Evolutionary conservation across 1,140 invertebrate species (phyloP).

Genomic region (Drosophila pseudoananassae): DNA sequence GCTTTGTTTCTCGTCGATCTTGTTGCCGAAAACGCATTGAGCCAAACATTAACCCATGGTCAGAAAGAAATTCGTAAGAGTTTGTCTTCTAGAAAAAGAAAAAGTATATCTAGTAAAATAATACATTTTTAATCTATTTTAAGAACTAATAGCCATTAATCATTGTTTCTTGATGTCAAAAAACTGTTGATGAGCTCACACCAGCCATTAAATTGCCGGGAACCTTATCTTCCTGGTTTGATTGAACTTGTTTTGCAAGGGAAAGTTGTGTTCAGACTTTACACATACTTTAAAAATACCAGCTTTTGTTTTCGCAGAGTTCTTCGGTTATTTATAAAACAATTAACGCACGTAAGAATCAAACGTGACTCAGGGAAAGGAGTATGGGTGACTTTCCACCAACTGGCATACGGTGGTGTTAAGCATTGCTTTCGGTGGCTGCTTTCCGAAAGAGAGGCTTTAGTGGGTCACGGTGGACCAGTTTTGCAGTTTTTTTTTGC

Average conservation of each 20-base stretch:
- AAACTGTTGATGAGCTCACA: constrained; percentile 10
- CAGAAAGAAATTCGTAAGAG: background rate
- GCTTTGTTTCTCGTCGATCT: constrained; percentile 50
- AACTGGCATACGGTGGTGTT: constrained; percentile 11
- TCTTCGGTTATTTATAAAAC: constrained; percentile 29
- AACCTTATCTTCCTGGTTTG: constrained; percentile 25
- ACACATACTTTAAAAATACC: constrained; percentile 31
- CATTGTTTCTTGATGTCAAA: background rate
- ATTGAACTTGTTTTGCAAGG: constrained; percentile 16
- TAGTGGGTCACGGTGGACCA: constrained; percentile 76
- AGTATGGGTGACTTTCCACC: constrained; percentile 19
- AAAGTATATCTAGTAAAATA: background rate
- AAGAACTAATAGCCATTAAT: background rate
- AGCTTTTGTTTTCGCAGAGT: constrained; percentile 17
- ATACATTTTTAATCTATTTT: background rate
- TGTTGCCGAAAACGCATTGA: constrained; percentile 59
- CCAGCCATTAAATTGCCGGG: background rate
- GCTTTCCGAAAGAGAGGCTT: constrained; percentile 44
- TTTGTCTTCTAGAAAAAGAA: too few species aligned
- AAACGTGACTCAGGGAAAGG: constrained; percentile 28
- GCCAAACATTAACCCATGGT: constrained; percentile 59
- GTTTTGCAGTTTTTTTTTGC: constrained; percentile 46
- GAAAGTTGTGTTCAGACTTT: constrained; percentile 26
- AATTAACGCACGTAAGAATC: constrained; percentile 22
- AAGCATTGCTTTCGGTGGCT: constrained; percentile 20